These are phyloP conservation scores for Lophura swinhoii DNA, from an alignment of 2,797 vertebrate species.

Conservation along the genomic window DNA sequence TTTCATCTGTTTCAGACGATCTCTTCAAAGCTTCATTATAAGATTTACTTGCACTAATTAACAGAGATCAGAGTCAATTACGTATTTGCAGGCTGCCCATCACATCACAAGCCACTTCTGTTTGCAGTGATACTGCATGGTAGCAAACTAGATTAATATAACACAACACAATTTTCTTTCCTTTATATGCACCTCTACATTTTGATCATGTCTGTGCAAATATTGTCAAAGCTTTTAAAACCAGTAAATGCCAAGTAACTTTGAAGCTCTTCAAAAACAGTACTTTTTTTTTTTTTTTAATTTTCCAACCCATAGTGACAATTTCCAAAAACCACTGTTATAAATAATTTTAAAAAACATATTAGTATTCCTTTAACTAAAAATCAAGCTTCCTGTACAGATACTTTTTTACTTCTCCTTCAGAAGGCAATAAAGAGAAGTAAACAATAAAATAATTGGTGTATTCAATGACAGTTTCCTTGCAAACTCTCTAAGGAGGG, in stretches of 20 bases:
- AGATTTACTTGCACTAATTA: conserved; percentile 89
- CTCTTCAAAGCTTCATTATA: conserved; percentile 88
- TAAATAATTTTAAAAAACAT: background rate
- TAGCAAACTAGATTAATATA: conserved; percentile 76
- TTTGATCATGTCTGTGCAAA: background rate
- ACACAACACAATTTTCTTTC: background rate
- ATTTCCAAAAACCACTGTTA: background rate
- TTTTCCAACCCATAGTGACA: background rate
- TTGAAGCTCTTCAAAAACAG: background rate
- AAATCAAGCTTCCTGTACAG: background rate
- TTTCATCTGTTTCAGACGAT: conserved; percentile 90
- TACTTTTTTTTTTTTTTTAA: background rate
- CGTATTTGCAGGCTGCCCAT: conserved; percentile 82
- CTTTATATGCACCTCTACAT: background rate
- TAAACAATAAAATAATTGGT: background rate
- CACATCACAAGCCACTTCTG: conserved; percentile 84
- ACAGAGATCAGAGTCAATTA: conserved; percentile 86
- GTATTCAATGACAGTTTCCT: background rate
- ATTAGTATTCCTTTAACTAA: background rate
- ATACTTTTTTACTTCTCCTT: background rate
- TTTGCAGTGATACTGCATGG: conserved; percentile 85
- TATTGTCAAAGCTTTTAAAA: background rate
- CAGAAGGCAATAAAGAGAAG: background rate
- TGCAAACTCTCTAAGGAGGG: background rate
- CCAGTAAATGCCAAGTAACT: background rate